Conservation (phyloP, 2,888 invertebrate species). For the Thera britannica region DNA sequence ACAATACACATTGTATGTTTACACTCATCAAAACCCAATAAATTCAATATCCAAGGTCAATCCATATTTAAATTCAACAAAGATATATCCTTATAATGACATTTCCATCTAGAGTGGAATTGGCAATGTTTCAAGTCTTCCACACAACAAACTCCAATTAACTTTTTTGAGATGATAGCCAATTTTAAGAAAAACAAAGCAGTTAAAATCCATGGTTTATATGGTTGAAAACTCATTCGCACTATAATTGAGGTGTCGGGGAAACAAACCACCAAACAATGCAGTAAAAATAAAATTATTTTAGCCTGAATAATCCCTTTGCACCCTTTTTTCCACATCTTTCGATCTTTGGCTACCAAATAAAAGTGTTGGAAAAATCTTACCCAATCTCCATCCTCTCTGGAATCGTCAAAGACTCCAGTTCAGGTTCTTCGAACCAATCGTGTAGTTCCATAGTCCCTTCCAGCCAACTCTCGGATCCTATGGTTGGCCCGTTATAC, state of each 20-base stretch:
- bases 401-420: slow-evolving; percentile 86
- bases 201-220: too few relatives aligned
- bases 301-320: too few relatives aligned
- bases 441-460: slow-evolving; percentile 90
- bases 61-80: slow-evolving; percentile 6
- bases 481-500: slow-evolving; percentile 85
- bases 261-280: too few relatives aligned
- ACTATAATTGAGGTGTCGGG: too few relatives aligned
- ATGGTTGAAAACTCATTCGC: too few relatives aligned
- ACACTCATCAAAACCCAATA: background rate
- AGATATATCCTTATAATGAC: background rate
- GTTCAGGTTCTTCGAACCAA: slow-evolving; percentile 87
- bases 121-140: slow-evolving; percentile 6
- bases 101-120: background rate
- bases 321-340: too few relatives aligned
- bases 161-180: too few relatives aligned
- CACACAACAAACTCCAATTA: background rate
- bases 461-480: slow-evolving; percentile 86
- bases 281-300: too few relatives aligned
- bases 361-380: background rate
- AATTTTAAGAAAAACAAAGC: too few relatives aligned
- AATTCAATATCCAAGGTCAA: slow-evolving; percentile 2
- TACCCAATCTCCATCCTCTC: slow-evolving; percentile 92
- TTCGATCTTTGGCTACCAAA: background rate
- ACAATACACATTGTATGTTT: slow-evolving; percentile 7